Conservation (phyloP, 2,888 invertebrate species). For the Tromatobia lineatoria region DNA sequence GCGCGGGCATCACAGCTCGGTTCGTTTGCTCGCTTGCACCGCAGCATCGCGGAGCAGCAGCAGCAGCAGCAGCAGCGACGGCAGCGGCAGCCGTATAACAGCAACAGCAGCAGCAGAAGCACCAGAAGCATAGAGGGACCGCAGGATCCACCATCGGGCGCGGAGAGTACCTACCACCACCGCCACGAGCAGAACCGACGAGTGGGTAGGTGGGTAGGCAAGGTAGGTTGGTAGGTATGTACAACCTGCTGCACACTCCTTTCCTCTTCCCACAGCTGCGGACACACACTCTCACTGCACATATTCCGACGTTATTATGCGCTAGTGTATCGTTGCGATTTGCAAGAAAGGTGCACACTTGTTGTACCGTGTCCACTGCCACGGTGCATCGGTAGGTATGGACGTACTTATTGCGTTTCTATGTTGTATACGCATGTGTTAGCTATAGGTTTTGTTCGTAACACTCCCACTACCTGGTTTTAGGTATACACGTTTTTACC, state of each 20-base stretch:
- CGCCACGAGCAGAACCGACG: conserved; percentile 38
- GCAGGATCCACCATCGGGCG: conserved; percentile 25
- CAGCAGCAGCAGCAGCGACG: background rate
- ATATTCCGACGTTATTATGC: background rate
- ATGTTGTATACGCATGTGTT: no score
- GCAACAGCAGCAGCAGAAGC: conserved; percentile 28
- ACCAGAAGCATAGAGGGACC: conserved; percentile 42
- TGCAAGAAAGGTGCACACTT: conserved; percentile 17
- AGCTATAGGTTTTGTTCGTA: background rate
- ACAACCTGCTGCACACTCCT: conserved; percentile 55
- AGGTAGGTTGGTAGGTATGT: conserved; percentile 35
- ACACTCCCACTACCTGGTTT: conserved; percentile 40
- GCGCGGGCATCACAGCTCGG: conserved; percentile 7
- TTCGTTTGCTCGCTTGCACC: conserved; percentile 40
- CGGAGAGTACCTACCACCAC: conserved; percentile 29
- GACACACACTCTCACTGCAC: conserved; percentile 12
- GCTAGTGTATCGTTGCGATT: background rate
- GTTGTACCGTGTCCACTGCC: conserved; percentile 6
- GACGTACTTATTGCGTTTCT: conserved; percentile 1
- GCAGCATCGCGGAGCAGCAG: conserved; percentile 12
- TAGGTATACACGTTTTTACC: conserved; percentile 11
- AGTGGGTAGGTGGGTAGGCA: conserved; percentile 34
- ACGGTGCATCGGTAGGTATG: background rate
- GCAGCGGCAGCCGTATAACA: conserved; percentile 10
- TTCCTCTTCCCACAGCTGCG: conserved; percentile 43